Base-by-base conservation (phyloP, 2,888 invertebrate species). In the Andrena flavipes region DNA sequence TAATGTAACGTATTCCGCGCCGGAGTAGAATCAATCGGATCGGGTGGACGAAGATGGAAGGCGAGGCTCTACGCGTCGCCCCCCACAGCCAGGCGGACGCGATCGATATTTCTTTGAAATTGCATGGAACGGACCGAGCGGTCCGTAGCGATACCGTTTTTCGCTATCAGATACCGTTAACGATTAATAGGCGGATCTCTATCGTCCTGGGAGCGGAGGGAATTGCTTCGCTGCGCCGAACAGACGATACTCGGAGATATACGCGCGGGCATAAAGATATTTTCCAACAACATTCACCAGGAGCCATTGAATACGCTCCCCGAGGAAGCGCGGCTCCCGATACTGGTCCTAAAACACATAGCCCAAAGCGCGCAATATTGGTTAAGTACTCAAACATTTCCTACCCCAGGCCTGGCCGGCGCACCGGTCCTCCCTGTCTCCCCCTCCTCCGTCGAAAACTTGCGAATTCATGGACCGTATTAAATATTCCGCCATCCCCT, bases 1-100 rank as follows among this genome's bases (percentile, higher is more conserved):
- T 78, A 82, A 82, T 54, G 74, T 71, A 72, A 82, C 30, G 74
- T 74, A 72, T 74, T 82, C 63, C 64, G 20, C 54, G 62, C 70
- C 60, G 26, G 42, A 13, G 5, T 10, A 23, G 71, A 70, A 82
- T 80, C 74, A 67, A 62, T 76, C 82, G 76, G 67, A 80, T 80
- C 80, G 30, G 62, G n/a, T 56, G 67, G 62, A 72, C 80, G 49
- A 67, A 65, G 72, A 64, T 23, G 51, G 67, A 76, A 63, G 33
- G 69, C 35, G 13, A 51, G n/a, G 30, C 16, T 26, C n/a, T 35
- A n/a, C 4, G 56, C 26, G 5, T 69, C 42, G 26, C 3, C 1
- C 35, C 10, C 48, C 42, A 2, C 30, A 29, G 59, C 49, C 70
- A 51, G 78, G 59, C 20, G n/a, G 10, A n/a, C 30, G 54, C 23